Base-by-base conservation (phyloP, 2,113 vertebrate species). In the Hylia prasina region DNA sequence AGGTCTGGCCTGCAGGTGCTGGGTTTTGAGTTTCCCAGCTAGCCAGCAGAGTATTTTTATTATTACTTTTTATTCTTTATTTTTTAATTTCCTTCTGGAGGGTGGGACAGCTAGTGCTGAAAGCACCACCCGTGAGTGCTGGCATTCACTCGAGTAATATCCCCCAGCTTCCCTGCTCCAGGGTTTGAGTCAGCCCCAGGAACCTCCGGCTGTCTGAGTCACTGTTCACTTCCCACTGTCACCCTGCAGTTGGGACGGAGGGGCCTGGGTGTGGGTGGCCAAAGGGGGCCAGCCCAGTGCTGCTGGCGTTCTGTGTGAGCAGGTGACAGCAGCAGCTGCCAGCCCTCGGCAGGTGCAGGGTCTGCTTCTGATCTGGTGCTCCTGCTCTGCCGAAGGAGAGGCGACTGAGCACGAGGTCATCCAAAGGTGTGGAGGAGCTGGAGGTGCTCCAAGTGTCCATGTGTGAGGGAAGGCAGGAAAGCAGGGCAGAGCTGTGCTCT, bases 281-380 rank as follows among this genome's bases (percentile, higher is more conserved):
- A 0, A 30, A 28, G 53, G 13, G 47, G 60, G 24, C 53, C 73
- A 81, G 65, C 57, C 39, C 37, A 16, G 56, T 4, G 11, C 31
- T 3, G 27, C 23, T 15, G 70, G 31, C 2, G 1, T 87, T 78
- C 28, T 1, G 2, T 11, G 6, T 0, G 5, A 33, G 81, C 75
- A 77, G 48, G 25, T 79, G 80, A 63, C 37, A 51, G 48, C 13
- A 51, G 30, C n/a, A 60, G 30, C 60, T 28, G 30, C 28, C 75
- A 20, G 48, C 33, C 61, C 21, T 25, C 1, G 0, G 50, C 44
- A 30, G 48, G 58, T 70, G 23, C 77, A 0, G 2, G 22, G 19
- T 19, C 82, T 82, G 47, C 24, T 5, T 37, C 57, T 11, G 10
- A 56, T n/a, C 33, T 51, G 65, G 18, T 22, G 10, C 39, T 94